Percentiles rank a stretch among this genome's conserved stretches.
These are phyloP conservation scores for Habropoda laboriosa DNA, from an alignment of 1,140 invertebrate genomes.

Conservation along the genomic window DNA sequence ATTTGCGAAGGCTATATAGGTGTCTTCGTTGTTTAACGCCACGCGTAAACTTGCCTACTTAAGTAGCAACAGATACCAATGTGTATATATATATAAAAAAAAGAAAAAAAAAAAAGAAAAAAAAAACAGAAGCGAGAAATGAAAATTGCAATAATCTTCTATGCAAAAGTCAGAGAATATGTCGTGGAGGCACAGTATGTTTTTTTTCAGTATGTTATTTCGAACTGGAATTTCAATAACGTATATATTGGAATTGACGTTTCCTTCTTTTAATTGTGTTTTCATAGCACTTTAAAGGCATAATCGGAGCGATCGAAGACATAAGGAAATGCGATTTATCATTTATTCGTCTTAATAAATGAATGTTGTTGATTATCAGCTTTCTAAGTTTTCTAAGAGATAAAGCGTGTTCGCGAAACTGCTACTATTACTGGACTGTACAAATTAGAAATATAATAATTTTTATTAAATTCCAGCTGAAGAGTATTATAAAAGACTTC, in stretches of 20 bases:
- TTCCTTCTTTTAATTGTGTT: constrained; percentile 15
- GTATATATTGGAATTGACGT: background rate
- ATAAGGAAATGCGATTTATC: background rate
- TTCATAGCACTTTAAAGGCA: constrained; percentile 57
- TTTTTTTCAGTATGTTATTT: background rate
- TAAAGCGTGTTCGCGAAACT: background rate
- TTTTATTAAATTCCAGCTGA: constrained; percentile 8
- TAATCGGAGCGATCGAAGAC: constrained; percentile 3
- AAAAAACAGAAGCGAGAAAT: background rate
- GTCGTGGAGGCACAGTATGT: background rate
- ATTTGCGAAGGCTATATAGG: constrained; percentile 34
- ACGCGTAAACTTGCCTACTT: constrained; percentile 32
- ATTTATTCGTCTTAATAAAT: background rate
- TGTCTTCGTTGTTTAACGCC: constrained; percentile 30
- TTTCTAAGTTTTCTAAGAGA: background rate
- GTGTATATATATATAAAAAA: no score
- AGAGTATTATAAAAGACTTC: background rate
- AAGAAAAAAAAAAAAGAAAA: no score
- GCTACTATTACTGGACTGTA: constrained; percentile 18
- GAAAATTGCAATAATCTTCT: constrained; percentile 17
- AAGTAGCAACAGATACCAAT: constrained; percentile 41
- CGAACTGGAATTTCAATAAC: background rate
- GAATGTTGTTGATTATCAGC: constrained; percentile 1
- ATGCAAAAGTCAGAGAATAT: background rate
- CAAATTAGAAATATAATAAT: constrained; percentile 46